These are phyloP conservation scores for Dolichopus griseipennis DNA, from an alignment of 2,888 invertebrate genomes.

Conservation along the genomic window DNA sequence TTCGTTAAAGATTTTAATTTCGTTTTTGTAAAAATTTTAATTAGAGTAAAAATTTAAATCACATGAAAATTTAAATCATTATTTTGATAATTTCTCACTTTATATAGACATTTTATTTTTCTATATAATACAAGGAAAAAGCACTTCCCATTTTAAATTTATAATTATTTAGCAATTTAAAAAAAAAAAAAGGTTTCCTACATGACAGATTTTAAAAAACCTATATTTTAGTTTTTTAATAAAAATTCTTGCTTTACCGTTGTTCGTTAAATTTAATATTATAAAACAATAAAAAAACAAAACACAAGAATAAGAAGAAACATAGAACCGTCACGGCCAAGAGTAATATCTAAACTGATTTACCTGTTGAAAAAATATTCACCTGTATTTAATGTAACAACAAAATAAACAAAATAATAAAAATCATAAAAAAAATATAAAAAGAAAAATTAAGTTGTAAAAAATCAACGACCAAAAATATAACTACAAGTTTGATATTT, in stretches of 20 bases:
- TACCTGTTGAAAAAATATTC: conserved; percentile 3
- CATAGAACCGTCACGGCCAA: neutral
- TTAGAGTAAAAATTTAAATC: too few species aligned
- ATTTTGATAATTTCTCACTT: neutral
- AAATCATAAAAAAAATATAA: neutral
- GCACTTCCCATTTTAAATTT: neutral
- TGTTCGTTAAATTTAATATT: too few species aligned
- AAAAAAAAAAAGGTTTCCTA: too few species aligned
- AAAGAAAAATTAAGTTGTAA: neutral
- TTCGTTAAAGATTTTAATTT: neutral
- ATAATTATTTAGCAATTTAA: too few species aligned
- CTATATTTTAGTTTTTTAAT: too few species aligned
- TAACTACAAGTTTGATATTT: neutral
- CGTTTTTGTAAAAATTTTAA: too few species aligned
- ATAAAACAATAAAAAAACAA: neutral
- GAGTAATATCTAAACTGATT: conserved; percentile 1
- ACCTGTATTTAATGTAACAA: conserved; percentile 2
- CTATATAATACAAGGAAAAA: neutral
- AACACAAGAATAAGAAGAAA: neutral
- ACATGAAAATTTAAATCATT: neutral
- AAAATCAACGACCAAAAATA: conserved; percentile 1
- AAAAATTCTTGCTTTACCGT: too few species aligned
- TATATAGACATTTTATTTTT: neutral
- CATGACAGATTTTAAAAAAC: too few species aligned
- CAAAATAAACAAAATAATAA: neutral